Evolutionary conservation across 2,888 invertebrate genomes (phyloP).

Genomic region (Parnassius glacialis): DNA sequence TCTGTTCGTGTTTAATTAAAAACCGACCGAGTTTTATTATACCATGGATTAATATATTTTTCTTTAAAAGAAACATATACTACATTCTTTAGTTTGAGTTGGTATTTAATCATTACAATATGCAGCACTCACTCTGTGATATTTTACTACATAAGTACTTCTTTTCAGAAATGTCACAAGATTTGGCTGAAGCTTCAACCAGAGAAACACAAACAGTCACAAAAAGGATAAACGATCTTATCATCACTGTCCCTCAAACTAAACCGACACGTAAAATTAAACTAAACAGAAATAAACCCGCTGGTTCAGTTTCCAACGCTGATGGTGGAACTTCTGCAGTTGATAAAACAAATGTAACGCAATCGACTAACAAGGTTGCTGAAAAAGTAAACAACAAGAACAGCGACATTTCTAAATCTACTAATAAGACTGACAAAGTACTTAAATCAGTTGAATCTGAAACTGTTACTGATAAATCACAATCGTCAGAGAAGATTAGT

Average conservation of each 20-base stretch:
- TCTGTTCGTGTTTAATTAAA: too few species aligned
- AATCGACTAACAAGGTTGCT: not conserved
- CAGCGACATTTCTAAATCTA: not conserved
- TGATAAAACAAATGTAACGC: constrained; percentile 1
- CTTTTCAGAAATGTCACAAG: constrained; percentile 20
- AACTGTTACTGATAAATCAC: constrained; percentile 8
- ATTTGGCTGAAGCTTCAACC: constrained; percentile 16
- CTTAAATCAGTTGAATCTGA: constrained; percentile 39
- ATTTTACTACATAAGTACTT: too few species aligned
- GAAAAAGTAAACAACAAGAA: constrained; percentile 14
- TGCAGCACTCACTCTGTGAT: too few species aligned
- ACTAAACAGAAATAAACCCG: constrained; percentile 56
- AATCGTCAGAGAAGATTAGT: constrained; percentile 22
- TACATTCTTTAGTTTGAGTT: too few species aligned
- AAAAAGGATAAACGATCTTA: constrained; percentile 54
- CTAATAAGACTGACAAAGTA: constrained; percentile 8
- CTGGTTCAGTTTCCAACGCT: constrained; percentile 27
- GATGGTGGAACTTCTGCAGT: not conserved
- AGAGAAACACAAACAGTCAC: constrained; percentile 41
- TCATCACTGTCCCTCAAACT: constrained; percentile 62
- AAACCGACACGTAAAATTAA: constrained; percentile 62
- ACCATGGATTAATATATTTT: too few species aligned
- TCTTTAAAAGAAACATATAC: too few species aligned
- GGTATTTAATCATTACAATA: too few species aligned
- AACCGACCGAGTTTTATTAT: too few species aligned